phyloP scores from a whole-genome alignment of 2,888 invertebrate genomes.

The Hypsopygia costalis region DNA sequence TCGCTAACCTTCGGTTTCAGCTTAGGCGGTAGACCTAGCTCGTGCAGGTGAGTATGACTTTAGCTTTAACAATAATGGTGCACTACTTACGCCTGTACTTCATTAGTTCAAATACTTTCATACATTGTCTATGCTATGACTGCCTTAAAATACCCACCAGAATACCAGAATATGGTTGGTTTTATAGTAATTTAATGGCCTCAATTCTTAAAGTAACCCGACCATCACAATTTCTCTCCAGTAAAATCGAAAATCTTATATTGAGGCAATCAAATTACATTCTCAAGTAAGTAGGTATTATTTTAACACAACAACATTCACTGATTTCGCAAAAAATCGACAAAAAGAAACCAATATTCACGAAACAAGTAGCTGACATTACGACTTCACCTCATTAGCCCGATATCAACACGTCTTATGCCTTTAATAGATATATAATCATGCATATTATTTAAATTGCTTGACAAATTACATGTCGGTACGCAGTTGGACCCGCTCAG shows the following conservation, averaged over 20 bases:
- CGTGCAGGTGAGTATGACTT: too few species aligned
- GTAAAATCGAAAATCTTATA: background rate
- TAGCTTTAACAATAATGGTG: too few species aligned
- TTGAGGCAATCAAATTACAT: background rate
- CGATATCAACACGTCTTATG: constrained; percentile 72
- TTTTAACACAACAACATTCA: constrained; percentile 34
- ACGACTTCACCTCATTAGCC: constrained; percentile 65
- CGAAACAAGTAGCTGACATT: constrained; percentile 36
- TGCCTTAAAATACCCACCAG: too few species aligned
- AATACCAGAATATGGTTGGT: too few species aligned
- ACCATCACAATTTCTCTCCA: constrained; percentile 17
- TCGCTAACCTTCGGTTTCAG: too few species aligned
- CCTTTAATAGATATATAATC: constrained; percentile 77
- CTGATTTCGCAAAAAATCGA: constrained; percentile 22
- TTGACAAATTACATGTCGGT: constrained; percentile 74
- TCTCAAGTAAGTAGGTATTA: too few species aligned
- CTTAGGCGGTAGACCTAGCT: too few species aligned
- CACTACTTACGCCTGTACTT: too few species aligned
- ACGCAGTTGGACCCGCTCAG: constrained; percentile 64
- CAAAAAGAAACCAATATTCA: constrained; percentile 29
- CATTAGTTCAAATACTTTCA: too few species aligned
- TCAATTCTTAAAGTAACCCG: too few species aligned
- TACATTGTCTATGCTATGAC: too few species aligned
- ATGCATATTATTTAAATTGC: constrained; percentile 78
- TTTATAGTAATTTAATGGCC: too few species aligned